phyloP scores from a whole-genome alignment of 2,888 invertebrate species.

The Rhynchonema sp. region DNA sequence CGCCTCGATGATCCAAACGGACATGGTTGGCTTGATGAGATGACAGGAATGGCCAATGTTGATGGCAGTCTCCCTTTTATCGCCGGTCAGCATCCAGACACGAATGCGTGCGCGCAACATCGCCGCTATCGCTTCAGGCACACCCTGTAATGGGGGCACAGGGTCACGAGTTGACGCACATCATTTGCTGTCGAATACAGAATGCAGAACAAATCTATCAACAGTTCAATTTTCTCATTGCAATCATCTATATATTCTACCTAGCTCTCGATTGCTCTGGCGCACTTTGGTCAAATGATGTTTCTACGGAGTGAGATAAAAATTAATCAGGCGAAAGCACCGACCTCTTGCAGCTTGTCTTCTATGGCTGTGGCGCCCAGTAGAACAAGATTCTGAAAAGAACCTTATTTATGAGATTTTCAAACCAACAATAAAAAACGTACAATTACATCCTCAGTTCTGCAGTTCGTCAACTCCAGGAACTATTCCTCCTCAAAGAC shows the following conservation, averaged over 20 bases:
- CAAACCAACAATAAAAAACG: too few relatives aligned
- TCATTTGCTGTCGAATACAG: too few relatives aligned
- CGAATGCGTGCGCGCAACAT: conserved; percentile 76
- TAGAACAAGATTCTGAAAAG: conserved; percentile 44
- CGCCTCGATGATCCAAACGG: neutral
- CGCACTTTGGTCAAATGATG: too few relatives aligned
- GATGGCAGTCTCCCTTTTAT: conserved; percentile 98
- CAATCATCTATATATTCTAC: too few relatives aligned
- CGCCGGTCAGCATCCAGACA: conserved; percentile 94
- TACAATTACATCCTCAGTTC: too few relatives aligned
- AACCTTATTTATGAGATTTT: too few relatives aligned
- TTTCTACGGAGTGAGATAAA: too few relatives aligned
- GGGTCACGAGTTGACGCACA: neutral
- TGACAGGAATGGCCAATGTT: conserved; percentile 50
- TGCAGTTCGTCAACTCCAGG: too few relatives aligned
- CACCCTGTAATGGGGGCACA: conserved; percentile 35
- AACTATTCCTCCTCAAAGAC: too few relatives aligned
- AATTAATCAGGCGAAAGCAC: neutral
- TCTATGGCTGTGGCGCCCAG: conserved; percentile 94
- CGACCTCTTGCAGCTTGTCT: conserved; percentile 67
- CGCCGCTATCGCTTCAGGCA: conserved; percentile 84
- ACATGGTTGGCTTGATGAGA: neutral
- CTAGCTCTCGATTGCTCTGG: too few relatives aligned
- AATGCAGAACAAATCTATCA: neutral
- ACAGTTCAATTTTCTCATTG: too few relatives aligned